Evolutionary conservation across 2,113 vertebrate genomes (phyloP).

Genomic region (Neopipo cinnamomea): DNA sequence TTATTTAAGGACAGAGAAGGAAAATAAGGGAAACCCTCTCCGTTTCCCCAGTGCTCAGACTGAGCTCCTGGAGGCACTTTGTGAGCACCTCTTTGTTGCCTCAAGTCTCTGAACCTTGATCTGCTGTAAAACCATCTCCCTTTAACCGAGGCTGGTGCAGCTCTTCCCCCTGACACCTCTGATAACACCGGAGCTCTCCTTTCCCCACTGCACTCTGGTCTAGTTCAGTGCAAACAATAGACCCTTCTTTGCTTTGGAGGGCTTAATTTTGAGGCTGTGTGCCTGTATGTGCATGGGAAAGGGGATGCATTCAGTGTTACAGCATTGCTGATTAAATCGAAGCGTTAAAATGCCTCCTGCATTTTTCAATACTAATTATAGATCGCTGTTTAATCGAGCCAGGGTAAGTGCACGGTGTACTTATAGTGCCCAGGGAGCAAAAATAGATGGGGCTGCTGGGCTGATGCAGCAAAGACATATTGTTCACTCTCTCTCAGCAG

Average conservation of each 20-base stretch:
- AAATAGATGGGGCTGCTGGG: slow-evolving; percentile 36
- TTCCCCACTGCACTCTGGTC: not conserved
- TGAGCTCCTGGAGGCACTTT: not conserved
- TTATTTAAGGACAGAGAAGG: not conserved
- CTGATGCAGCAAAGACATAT: slow-evolving; percentile 23
- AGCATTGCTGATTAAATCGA: not conserved
- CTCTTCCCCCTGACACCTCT: not conserved
- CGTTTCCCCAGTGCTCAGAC: no score
- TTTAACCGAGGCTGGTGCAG: not conserved
- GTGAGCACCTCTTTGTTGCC: not conserved
- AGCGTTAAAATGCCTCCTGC: not conserved
- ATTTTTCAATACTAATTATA: slow-evolving; percentile 44
- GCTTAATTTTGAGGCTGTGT: not conserved
- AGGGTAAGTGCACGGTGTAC: not conserved
- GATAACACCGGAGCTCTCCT: not conserved
- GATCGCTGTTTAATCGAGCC: not conserved
- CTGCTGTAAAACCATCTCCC: not conserved
- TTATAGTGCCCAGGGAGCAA: not conserved
- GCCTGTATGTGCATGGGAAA: not conserved
- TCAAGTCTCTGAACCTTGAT: not conserved
- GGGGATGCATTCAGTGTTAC: not conserved
- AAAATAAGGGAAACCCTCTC: rapidly evolving
- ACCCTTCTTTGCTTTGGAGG: not conserved
- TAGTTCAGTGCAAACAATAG: not conserved
- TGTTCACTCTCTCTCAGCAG: not conserved